Base-by-base conservation (phyloP, 2,888 invertebrate genomes). In the Amphipoea oculea region DNA sequence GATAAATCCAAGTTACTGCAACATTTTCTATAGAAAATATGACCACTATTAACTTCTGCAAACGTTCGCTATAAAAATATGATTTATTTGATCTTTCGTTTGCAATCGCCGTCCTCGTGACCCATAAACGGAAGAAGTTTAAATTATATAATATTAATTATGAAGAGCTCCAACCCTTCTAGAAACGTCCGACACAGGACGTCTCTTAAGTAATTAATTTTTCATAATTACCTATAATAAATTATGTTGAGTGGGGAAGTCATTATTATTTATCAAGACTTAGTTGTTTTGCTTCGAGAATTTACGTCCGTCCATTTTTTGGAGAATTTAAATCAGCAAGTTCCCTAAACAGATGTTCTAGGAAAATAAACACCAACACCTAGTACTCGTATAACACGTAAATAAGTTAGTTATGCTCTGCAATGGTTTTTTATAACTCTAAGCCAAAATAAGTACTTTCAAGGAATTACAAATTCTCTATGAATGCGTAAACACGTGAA, bases 131-230 rank as follows among this genome's bases (percentile, higher is more conserved):
- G 51, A 87, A 81, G 77, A 81, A 81, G 82, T 88, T 79, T 73
- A 81, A 87, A 87, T 87, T 79, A 84, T 87, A 77, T 82, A 78
- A 87, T 83, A 82, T 84, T 78, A 87, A 87, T 86, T 82, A 87
- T 82, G 72, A 69, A 86, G 77, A 74, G 65, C 85, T 67, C 77
- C 73, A 79, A 86, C 78, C 86, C 87, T 86, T 87, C 84, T 76
- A 76, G 79, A 84, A 80, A 82, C 82, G 86, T 79, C 81, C 69
- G 29, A 81, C 71, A 78, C 86, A 83, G 86, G 65, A 76, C 73
- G 77, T 81, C 70, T 82, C 76, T 73, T 74, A 78, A 83, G 76
- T 85, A 83, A 87, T 87, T 78, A 87, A 78, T 81, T 87, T 85
- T 87, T 87, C 85, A 77, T 79, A 87, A 85, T 81, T 79, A 79